Evolutionary conservation across 1,140 invertebrate species (phyloP).

Genomic region (Daktulosphaira vitifoliae): DNA sequence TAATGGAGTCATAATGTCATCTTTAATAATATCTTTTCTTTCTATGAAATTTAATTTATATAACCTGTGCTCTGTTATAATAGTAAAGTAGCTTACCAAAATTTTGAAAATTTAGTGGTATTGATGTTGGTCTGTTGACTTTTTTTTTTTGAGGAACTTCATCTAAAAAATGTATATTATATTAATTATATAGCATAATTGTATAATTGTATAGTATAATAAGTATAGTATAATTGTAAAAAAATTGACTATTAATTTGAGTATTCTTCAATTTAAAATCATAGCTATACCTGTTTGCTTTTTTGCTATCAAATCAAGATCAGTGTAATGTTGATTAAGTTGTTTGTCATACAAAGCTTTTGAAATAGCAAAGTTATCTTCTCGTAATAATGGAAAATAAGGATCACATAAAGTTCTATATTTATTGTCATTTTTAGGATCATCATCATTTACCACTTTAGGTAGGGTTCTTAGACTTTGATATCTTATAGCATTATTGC

Average conservation of each 20-base stretch:
- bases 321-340: slow-evolving; percentile 49
- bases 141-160: slow-evolving; percentile 7
- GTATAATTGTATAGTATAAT: not conserved
- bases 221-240: no score
- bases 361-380: slow-evolving; percentile 61
- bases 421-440: not conserved
- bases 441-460: not conserved
- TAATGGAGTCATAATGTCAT: slow-evolving; percentile 51
- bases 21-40: slow-evolving; percentile 6
- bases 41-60: not conserved
- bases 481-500: slow-evolving; percentile 12
- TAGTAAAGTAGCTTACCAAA: slow-evolving; percentile 15
- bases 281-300: slow-evolving; percentile 4
- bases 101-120: slow-evolving; percentile 20
- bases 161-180: slow-evolving; percentile 5
- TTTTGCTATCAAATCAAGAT: slow-evolving; percentile 27
- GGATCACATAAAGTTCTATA: slow-evolving; percentile 68
- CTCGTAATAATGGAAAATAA: slow-evolving; percentile 61
- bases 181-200: not conserved
- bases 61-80: no score
- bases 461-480: slow-evolving; percentile 3
- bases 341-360: slow-evolving; percentile 60
- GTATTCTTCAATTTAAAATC: no score
- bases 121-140: slow-evolving; percentile 18
- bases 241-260: no score